Evolutionary conservation across 2,888 invertebrate species (phyloP), one percentile per base, ranked within the genome.

Genomic region (Drosophila anomelani): DNA sequence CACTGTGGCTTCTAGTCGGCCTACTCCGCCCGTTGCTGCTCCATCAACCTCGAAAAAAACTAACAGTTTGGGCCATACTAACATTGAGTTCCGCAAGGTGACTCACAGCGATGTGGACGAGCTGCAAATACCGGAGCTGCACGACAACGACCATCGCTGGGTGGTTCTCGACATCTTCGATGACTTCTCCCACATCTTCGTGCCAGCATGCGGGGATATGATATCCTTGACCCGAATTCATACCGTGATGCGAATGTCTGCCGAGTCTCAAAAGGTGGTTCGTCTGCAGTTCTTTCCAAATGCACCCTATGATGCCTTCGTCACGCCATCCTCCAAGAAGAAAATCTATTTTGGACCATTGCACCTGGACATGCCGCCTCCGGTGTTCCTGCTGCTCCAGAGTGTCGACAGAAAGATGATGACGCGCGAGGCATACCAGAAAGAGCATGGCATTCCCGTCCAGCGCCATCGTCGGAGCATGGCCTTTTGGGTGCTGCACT

Each of bases 121-220:
- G 26, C 78, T 92, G 43, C 86, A 86, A 29, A 80, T 90, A 7
- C 92, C 92, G 0, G 90, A 91, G 57, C 57, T 77, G 4, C 71
- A 85, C 5, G 46, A 54, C 3, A 53, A 77, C 0, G 90, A 91
- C 69, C 92, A 92, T 72, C 89, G 91, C 36, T 93, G 93, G 92
- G 81, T 92, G 7, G 90, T 92, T 17, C 74, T 93, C 4, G 90
- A 91, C 47, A 75, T 93, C 4, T 88, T 76, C 20, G 90, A 90
- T 67, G 93, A 93, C 77, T 93, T 92, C 61, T 92, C 93, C 6
- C 92, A 92, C 63, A 91, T 93, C 54, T 92, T 91, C 53, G 90
- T 93, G 17, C 92, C 92, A 2, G 87, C 91, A 4, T 90, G 92
- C 71, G 82, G 83, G n/a, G 91, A 91, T 59, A 85, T 92, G 69